Evolutionary conservation across 2,888 invertebrate species (phyloP).

Genomic region (Drosophila hawaiiensis): DNA sequence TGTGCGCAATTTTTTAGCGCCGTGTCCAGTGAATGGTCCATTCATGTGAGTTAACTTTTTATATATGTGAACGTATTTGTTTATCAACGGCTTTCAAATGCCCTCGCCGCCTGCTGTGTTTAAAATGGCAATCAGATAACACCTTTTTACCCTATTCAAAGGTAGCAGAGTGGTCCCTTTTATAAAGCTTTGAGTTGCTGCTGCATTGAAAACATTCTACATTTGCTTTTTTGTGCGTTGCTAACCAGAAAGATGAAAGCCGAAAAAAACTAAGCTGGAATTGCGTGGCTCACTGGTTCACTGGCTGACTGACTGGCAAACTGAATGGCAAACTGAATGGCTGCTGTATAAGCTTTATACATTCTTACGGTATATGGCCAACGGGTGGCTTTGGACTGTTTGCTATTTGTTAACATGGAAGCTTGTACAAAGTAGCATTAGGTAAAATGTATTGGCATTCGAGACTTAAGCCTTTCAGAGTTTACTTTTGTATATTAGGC

Average conservation of each 20-base stretch:
- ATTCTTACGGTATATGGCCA: constrained; percentile 70
- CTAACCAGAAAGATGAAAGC: constrained; percentile 25
- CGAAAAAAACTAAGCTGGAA: constrained; percentile 58
- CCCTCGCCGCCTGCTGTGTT: constrained; percentile 60
- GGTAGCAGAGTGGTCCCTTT: constrained; percentile 32
- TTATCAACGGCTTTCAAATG: constrained; percentile 46
- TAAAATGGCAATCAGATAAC: constrained; percentile 83
- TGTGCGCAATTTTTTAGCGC: constrained; percentile 24
- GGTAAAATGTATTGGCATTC: constrained; percentile 52
- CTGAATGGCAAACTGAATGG: constrained; percentile 16
- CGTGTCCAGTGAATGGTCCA: constrained; percentile 51
- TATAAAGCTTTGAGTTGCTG: constrained; percentile 32
- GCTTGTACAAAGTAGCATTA: constrained; percentile 62
- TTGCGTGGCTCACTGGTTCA: constrained; percentile 37
- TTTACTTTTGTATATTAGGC: constrained; percentile 11
- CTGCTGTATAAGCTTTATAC: constrained; percentile 64
- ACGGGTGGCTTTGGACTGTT: constrained; percentile 8
- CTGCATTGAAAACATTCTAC: constrained; percentile 58
- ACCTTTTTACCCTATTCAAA: constrained; percentile 69
- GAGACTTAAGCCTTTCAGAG: constrained; percentile 48
- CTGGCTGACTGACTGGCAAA: constrained; percentile 33
- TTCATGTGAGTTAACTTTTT: constrained; percentile 66
- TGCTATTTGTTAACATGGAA: constrained; percentile 52
- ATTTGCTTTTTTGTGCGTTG: constrained; percentile 49
- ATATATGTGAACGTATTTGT: constrained; percentile 57